Conservation (phyloP, 2,888 invertebrate genomes). For the Litoditis marina region DNA sequence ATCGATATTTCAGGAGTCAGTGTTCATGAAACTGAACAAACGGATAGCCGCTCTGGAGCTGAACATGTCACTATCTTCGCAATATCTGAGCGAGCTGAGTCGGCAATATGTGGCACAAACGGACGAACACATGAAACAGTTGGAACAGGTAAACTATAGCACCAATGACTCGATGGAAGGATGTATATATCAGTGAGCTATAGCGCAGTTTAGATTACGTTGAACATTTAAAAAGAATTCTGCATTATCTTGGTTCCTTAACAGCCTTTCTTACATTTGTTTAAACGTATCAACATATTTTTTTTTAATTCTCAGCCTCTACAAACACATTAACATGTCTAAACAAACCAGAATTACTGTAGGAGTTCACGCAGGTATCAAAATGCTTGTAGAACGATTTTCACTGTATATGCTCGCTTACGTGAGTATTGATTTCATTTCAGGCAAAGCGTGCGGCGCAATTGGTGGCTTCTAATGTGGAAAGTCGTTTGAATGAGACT, state of each 20-base stretch:
- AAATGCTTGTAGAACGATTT: too few species aligned
- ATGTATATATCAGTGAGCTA: too few species aligned
- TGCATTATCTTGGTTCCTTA: too few species aligned
- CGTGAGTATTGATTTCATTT: background rate
- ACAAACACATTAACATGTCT: too few species aligned
- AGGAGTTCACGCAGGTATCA: too few species aligned
- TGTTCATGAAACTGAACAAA: constrained; percentile 91
- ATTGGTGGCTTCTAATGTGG: constrained; percentile 12
- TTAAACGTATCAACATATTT: too few species aligned
- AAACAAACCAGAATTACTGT: too few species aligned
- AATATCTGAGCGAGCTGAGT: constrained; percentile 92
- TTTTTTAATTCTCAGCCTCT: too few species aligned
- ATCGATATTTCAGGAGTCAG: constrained; percentile 63
- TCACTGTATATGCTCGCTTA: too few species aligned
- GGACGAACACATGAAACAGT: constrained; percentile 18
- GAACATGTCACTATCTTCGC: constrained; percentile 92
- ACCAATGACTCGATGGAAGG: background rate
- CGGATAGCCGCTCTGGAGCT: constrained; percentile 81
- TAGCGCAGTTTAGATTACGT: too few species aligned
- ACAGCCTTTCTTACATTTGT: too few species aligned
- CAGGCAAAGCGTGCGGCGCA: constrained; percentile 16
- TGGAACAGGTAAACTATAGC: constrained; percentile 6
- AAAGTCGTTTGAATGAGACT: constrained; percentile 11
- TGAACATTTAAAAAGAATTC: too few species aligned
- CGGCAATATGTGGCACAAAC: constrained; percentile 58